Conservation (phyloP, 2,113 vertebrate genomes). For the Leucopsar rothschildi region DNA sequence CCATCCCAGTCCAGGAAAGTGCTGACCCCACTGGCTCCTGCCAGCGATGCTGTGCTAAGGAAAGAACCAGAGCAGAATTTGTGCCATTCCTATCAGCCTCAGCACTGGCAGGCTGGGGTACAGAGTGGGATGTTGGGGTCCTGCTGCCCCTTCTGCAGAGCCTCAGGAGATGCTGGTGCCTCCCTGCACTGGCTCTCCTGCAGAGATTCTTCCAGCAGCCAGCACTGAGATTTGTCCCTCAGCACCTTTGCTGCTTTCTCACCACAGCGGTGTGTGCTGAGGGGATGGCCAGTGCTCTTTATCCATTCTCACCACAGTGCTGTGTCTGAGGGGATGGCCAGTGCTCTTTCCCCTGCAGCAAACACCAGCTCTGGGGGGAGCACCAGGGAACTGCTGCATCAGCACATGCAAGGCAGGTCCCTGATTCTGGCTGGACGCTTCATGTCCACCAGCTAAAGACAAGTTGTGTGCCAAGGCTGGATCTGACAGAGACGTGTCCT, state of each 20-base stretch:
- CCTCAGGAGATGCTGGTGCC: rapidly evolving
- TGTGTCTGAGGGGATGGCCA: too few species aligned
- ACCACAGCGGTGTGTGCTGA: background rate
- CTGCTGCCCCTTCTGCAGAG: background rate
- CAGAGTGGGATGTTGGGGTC: rapidly evolving
- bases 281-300: too few species aligned
- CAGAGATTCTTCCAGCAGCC: background rate
- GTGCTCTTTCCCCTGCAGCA: background rate
- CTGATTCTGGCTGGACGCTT: background rate
- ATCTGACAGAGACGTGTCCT: background rate
- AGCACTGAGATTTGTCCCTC: background rate
- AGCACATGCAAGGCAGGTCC: background rate
- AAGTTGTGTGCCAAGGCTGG: background rate
- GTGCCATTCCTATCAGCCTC: rapidly evolving
- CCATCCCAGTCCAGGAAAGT: background rate
- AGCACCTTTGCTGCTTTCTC: background rate
- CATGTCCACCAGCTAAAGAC: background rate
- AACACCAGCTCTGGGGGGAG: rapidly evolving
- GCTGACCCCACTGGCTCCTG: background rate
- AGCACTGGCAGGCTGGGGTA: background rate
- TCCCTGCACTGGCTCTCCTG: background rate
- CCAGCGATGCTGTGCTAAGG: background rate
- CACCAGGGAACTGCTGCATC: background rate
- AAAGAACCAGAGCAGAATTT: background rate
- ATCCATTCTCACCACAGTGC: too few species aligned